Base-by-base conservation (phyloP, 2,888 invertebrate species). In the Esperia sulphurella region DNA sequence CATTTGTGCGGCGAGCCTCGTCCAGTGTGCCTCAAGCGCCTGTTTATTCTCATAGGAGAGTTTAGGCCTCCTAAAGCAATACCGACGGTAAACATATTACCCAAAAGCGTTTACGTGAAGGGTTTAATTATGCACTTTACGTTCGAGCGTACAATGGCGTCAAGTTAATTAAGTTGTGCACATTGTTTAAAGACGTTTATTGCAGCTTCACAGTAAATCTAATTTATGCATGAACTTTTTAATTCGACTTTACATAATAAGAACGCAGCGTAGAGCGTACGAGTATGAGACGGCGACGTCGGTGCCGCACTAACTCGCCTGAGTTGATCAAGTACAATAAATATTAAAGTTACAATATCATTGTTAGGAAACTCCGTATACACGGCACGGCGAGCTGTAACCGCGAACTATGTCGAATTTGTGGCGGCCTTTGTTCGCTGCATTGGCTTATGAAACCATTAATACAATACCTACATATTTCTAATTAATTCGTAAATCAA, bases 11-110 rank as follows among this genome's bases (percentile, higher is more conserved):
- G 75, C 75, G 72, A 69, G 72, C 68, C 73, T 71, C 75, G 81
- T 65, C 78, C 81, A 66, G 66, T 57, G 54, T 71, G 76, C 81
- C 78, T 73, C 69, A 67, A 61, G 71, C 72, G 64, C 74, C 75
- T 80, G 83, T 85, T 85, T 86, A 83, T 82, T 82, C 88, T 84
- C 88, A 83, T 83, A 87, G 85, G 83, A 87, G 84, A 85, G 83
- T 84, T 87, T 86, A 87, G 83, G 81, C 81, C 79, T 83, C 80
- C 81, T 79, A 79, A 81, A 84, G 83, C 85, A 82, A 85, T 85
- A 81, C 79, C 79, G 75, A 75, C 81, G 81, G 81, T 81, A 82
- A 84, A 83, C 83, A 86, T 81, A 83, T 85, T 86, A 87, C 81
- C 80, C 78, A 74, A 81, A 48, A 83, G 77, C 86, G 83, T 83